Evolutionary conservation across 2,888 invertebrate species (phyloP).

Genomic region (Lasioglossum pauxillum): DNA sequence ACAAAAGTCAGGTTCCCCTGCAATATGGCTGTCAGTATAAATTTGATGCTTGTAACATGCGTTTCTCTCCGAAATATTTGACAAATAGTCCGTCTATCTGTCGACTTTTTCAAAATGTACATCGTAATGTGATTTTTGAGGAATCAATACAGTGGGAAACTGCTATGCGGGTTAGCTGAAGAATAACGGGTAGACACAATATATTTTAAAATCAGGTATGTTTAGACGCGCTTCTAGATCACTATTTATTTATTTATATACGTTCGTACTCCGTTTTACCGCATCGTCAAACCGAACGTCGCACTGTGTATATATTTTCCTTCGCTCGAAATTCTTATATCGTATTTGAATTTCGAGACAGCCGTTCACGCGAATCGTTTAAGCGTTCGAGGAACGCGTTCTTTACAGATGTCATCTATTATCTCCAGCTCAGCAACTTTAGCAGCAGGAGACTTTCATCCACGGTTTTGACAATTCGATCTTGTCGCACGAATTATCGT

Average conservation of each 20-base stretch:
- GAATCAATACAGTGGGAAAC: conserved; percentile 86
- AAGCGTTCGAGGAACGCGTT: conserved; percentile 41
- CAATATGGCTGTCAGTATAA: conserved; percentile 99
- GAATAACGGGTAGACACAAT: conserved; percentile 76
- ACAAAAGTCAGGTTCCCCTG: conserved; percentile 93
- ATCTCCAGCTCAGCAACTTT: conserved; percentile 25
- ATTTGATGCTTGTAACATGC: conserved; percentile 95
- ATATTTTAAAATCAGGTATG: conserved; percentile 60
- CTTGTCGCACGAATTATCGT: neutral
- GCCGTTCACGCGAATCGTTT: neutral
- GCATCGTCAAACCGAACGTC: neutral
- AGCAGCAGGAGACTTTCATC: conserved; percentile 13
- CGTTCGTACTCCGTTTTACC: conserved; percentile 35
- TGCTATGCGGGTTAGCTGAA: conserved; percentile 85
- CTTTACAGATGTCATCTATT: conserved; percentile 56
- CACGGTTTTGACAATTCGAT: conserved; percentile 30
- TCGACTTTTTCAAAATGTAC: conserved; percentile 85
- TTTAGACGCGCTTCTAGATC: conserved; percentile 16
- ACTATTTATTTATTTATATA: conserved; percentile 68
- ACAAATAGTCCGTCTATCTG: conserved; percentile 86
- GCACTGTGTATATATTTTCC: neutral
- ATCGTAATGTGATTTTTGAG: conserved; percentile 86
- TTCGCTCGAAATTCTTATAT: neutral
- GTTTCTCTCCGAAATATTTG: conserved; percentile 91
- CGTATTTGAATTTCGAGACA: neutral